Conservation (phyloP, 2,888 invertebrate genomes). For the Parnassius apollo region DNA sequence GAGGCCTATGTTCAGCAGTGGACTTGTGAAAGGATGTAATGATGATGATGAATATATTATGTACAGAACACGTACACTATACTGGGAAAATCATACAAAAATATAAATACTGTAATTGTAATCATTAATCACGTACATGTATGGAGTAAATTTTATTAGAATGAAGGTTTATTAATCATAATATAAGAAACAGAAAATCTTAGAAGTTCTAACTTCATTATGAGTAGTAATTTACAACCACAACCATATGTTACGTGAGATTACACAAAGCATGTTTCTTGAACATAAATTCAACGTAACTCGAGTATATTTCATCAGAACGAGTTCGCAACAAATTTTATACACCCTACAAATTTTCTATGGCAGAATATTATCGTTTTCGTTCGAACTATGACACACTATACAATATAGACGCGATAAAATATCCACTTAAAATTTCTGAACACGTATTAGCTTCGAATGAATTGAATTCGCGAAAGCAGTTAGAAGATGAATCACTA, state of each 20-base stretch:
- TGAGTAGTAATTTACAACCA: neutral
- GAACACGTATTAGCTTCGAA: constrained; percentile 8
- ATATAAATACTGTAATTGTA: no score
- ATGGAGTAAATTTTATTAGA: no score
- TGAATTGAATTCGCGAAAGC: neutral
- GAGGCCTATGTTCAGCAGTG: no score
- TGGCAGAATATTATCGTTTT: constrained; percentile 3
- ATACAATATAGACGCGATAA: neutral
- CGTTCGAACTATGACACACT: neutral
- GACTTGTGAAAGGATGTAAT: no score
- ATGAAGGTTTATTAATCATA: neutral
- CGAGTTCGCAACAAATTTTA: constrained; percentile 61
- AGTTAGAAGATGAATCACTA: neutral
- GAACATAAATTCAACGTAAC: constrained; percentile 51
- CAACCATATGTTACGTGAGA: constrained; percentile 27
- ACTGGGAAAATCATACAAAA: no score
- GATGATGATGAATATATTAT: no score
- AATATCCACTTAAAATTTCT: neutral
- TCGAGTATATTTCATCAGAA: constrained; percentile 57
- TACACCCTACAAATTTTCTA: constrained; percentile 42
- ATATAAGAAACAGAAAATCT: neutral
- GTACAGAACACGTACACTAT: no score
- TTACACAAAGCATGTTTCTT: constrained; percentile 41
- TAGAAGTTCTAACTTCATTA: neutral
- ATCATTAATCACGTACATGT: no score